Evolutionary conservation across 2,888 invertebrate species (phyloP).

Genomic region (Scotopteryx bipunctaria): DNA sequence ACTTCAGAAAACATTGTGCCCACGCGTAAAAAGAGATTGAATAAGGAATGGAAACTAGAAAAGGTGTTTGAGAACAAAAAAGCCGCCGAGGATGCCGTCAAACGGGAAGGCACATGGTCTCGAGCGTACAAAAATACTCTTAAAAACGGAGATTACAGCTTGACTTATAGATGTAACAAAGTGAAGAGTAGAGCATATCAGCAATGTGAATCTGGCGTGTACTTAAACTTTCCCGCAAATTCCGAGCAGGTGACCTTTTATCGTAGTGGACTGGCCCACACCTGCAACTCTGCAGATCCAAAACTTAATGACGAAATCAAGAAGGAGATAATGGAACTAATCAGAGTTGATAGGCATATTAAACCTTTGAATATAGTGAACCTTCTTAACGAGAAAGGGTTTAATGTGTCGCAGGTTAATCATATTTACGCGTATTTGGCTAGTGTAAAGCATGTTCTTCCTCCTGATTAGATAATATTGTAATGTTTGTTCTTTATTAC

Average conservation of each 20-base stretch:
- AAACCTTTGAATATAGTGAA: slow-evolving; percentile 4
- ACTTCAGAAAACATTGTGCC: too few relatives aligned
- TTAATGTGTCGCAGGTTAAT: neutral
- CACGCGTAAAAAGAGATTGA: neutral
- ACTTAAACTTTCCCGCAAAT: neutral
- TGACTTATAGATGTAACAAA: slow-evolving; percentile 5
- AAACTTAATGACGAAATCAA: slow-evolving; percentile 1
- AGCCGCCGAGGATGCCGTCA: slow-evolving; percentile 3
- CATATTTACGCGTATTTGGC: neutral
- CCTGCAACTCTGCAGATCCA: neutral
- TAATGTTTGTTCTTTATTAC: too few relatives aligned
- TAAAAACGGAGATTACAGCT: neutral
- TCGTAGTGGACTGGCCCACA: slow-evolving; percentile 2
- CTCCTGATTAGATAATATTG: too few relatives aligned
- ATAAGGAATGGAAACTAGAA: slow-evolving; percentile 1
- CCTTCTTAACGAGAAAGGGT: slow-evolving; percentile 2
- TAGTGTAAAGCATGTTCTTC: neutral
- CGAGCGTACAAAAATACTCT: slow-evolving; percentile 2
- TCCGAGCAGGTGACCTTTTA: neutral
- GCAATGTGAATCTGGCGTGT: slow-evolving; percentile 2
- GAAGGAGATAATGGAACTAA: neutral
- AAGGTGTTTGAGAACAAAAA: neutral
- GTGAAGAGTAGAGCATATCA: neutral
- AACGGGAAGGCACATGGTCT: neutral
- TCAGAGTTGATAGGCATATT: slow-evolving; percentile 1